These are phyloP conservation scores for Opisthograptis luteolata DNA, from an alignment of 2,888 invertebrate genomes.

Conservation along the genomic window DNA sequence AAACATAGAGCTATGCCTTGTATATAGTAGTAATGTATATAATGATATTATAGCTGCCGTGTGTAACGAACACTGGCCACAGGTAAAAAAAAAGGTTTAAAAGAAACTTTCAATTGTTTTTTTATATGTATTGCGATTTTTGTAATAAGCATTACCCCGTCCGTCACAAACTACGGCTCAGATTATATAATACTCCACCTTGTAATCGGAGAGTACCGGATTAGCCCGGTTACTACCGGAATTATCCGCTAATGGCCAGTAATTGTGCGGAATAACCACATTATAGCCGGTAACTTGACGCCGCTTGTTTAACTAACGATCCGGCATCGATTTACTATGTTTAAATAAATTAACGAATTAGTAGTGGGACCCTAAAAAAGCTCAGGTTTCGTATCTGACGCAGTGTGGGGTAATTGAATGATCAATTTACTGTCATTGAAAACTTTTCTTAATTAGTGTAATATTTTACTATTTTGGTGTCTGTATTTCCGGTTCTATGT, in stretches of 20 bases:
- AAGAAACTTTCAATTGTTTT: too few relatives aligned
- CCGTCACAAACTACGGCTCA: constrained; percentile 29
- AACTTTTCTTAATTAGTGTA: background rate
- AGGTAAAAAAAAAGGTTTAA: too few relatives aligned
- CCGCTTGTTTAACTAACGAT: constrained; percentile 51
- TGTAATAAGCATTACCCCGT: background rate
- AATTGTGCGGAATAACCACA: constrained; percentile 76
- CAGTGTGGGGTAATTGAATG: constrained; percentile 17
- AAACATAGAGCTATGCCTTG: too few relatives aligned
- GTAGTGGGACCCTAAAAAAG: constrained; percentile 36
- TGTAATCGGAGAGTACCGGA: constrained; percentile 51
- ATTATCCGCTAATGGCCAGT: constrained; percentile 66
- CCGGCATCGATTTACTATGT: constrained; percentile 57
- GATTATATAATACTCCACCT: constrained; percentile 28
- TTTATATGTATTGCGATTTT: background rate
- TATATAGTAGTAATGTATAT: too few relatives aligned
- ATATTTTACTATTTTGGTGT: too few relatives aligned
- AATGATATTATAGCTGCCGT: too few relatives aligned
- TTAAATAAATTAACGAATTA: constrained; percentile 54
- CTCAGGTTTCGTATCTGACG: constrained; percentile 29
- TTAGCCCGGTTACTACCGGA: constrained; percentile 51
- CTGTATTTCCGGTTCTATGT: too few relatives aligned
- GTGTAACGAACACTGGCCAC: too few relatives aligned
- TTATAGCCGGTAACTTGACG: constrained; percentile 56
- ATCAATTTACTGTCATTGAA: constrained; percentile 7